Percentiles rank a stretch among this genome's conserved stretches.
These are phyloP conservation scores for Larimichthys polyactis DNA, from an alignment of 2,113 vertebrate genomes.

Conservation along the genomic window DNA sequence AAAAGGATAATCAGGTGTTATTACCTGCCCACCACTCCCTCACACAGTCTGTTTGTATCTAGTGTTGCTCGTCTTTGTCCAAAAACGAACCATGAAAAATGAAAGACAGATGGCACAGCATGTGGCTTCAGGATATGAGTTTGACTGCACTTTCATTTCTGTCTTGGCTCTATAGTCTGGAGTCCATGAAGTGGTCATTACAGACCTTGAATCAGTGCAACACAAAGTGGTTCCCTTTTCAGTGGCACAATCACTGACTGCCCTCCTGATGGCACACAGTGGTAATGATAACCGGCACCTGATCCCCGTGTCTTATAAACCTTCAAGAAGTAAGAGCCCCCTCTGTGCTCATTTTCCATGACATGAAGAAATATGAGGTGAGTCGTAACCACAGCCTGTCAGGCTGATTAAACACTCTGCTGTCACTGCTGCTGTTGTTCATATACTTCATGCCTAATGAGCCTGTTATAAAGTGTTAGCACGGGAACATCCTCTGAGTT, in stretches of 20 bases:
- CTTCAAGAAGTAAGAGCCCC: background rate
- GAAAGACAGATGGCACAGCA: slow-evolving; percentile 5
- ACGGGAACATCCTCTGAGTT: background rate
- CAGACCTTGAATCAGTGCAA: background rate
- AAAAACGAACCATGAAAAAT: background rate
- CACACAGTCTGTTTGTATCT: background rate
- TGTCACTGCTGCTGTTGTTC: background rate
- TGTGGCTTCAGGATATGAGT: background rate
- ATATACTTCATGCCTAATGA: background rate
- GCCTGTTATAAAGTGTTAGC: background rate
- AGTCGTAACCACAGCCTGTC: slow-evolving; percentile 1
- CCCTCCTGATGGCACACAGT: background rate
- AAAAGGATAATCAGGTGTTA: background rate
- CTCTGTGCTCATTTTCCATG: slow-evolving; percentile 1
- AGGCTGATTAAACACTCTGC: background rate
- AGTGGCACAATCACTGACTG: background rate
- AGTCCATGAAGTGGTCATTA: background rate
- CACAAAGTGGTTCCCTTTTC: background rate
- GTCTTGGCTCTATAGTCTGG: too few species aligned
- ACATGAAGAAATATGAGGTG: slow-evolving; percentile 7
- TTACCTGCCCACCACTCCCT: background rate
- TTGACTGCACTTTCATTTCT: background rate
- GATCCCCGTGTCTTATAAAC: background rate
- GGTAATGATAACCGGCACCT: slow-evolving; percentile 3
- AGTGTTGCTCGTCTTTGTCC: background rate